A percentile compares a stretch with the other conserved stretches of the same genome.
Conservation (phyloP, 2,888 invertebrate species). For the Tiphia femorata region DNA sequence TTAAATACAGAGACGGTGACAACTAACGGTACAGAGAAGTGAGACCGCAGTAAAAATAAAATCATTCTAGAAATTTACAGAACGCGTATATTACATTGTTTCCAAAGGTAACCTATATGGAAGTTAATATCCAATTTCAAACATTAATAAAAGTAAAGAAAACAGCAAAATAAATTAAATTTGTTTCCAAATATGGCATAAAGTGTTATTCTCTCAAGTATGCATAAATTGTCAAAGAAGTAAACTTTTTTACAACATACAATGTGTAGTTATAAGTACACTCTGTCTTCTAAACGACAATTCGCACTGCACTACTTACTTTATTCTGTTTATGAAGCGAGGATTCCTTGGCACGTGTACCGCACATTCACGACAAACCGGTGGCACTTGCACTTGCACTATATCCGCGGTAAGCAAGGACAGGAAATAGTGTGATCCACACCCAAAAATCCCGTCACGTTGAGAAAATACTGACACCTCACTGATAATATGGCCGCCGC, state of each 20-base stretch:
- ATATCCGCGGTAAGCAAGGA: conserved; percentile 44
- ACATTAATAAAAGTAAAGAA: too few relatives aligned
- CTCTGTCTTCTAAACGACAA: neutral
- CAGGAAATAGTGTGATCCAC: conserved; percentile 64
- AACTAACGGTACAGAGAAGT: too few relatives aligned
- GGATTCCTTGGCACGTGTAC: conserved; percentile 54
- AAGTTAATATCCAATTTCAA: conserved; percentile 25
- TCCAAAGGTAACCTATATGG: conserved; percentile 20
- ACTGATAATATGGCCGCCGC: conserved; percentile 68
- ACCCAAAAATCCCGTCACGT: conserved; percentile 68
- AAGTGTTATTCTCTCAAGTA: too few relatives aligned
- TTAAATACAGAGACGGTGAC: too few relatives aligned
- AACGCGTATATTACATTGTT: too few relatives aligned
- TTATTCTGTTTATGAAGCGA: conserved; percentile 43
- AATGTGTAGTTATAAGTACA: neutral
- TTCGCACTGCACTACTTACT: conserved; percentile 27
- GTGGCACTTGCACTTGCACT: conserved; percentile 58
- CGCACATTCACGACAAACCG: conserved; percentile 58
- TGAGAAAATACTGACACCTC: conserved; percentile 69
- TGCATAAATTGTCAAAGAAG: too few relatives aligned
- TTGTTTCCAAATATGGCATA: too few relatives aligned
- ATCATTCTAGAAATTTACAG: too few relatives aligned
- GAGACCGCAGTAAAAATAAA: too few relatives aligned
- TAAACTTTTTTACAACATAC: neutral
- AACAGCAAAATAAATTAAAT: too few relatives aligned